Percentiles rank a stretch among this genome's conserved stretches.
Evolutionary conservation across 1,140 invertebrate genomes (phyloP).

Genomic region (Zaprionus davidi): DNA sequence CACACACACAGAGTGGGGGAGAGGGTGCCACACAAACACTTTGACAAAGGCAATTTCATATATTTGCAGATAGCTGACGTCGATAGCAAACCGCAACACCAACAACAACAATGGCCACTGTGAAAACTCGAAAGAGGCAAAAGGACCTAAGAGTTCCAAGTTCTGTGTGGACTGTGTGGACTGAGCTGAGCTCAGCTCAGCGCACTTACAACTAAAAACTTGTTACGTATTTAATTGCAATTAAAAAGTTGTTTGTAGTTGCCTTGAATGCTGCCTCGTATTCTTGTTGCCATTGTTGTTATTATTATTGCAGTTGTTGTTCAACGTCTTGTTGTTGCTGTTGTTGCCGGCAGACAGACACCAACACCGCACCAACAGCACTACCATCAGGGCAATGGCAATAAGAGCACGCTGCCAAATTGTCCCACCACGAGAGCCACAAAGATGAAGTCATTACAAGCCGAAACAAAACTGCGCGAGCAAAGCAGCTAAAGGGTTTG

Average conservation of each 20-base stretch:
- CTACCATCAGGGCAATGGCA: conserved; percentile 54
- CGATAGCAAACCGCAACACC: conserved; percentile 63
- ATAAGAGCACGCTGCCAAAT: conserved; percentile 56
- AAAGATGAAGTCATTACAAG: conserved; percentile 79
- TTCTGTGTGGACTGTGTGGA: conserved; percentile 34
- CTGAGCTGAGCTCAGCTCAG: conserved; percentile 32
- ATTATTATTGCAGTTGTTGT: conserved; percentile 43
- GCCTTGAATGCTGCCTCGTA: conserved; percentile 59
- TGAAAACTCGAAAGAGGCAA: conserved; percentile 40
- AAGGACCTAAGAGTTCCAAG: conserved; percentile 45
- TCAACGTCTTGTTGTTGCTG: conserved; percentile 32
- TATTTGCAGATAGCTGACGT: conserved; percentile 60
- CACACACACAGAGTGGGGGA: conserved; percentile 8
- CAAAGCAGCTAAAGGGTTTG: conserved; percentile 75
- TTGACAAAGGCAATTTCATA: conserved; percentile 62
- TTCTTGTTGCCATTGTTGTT: conserved; percentile 38
- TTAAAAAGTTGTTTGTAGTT: conserved; percentile 83
- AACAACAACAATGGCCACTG: conserved; percentile 50
- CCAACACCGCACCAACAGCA: conserved; percentile 1
- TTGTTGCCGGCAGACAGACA: conserved; percentile 29
- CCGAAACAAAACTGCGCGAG: conserved; percentile 62
- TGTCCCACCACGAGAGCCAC: conserved; percentile 62
- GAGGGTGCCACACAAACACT: conserved; percentile 4
- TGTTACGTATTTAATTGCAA: conserved; percentile 83
- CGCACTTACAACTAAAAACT: conserved; percentile 82